Evolutionary conservation across 1,140 invertebrate species (phyloP).

Genomic region (Philotrypesis tridentata): DNA sequence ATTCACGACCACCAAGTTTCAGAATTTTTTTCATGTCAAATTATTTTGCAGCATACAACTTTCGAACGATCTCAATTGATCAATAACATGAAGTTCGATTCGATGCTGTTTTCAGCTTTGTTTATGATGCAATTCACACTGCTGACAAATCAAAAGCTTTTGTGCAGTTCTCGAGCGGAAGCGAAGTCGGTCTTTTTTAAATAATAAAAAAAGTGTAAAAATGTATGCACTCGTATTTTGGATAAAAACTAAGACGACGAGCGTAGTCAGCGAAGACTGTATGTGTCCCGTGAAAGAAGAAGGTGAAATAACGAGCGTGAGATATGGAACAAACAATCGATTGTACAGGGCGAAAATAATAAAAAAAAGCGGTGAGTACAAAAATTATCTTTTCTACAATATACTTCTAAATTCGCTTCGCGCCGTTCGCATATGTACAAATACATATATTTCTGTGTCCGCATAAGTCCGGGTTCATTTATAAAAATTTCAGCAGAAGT

Average conservation of each 20-base stretch:
- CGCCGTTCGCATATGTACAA: too few relatives aligned
- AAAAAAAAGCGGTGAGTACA: constrained; percentile 3
- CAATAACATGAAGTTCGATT: not conserved
- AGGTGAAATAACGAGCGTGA: not conserved
- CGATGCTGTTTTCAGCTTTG: not conserved
- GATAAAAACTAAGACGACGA: not conserved
- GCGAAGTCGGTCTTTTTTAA: not conserved
- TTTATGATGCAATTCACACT: too few relatives aligned
- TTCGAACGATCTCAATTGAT: too few relatives aligned
- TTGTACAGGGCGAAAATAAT: not conserved
- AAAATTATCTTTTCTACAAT: too few relatives aligned
- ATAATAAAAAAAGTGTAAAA: not conserved
- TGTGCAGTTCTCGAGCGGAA: not conserved
- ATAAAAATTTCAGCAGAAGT: too few relatives aligned
- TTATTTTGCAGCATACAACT: too few relatives aligned
- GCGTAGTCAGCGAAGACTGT: not conserved
- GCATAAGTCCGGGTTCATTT: too few relatives aligned
- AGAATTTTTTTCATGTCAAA: too few relatives aligned
- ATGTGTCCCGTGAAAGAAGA: not conserved
- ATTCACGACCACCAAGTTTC: not conserved
- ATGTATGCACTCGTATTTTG: not conserved
- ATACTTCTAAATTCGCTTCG: too few relatives aligned
- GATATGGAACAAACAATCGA: not conserved
- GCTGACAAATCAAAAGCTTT: not conserved
- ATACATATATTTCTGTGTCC: too few relatives aligned